phyloP scores from a whole-genome alignment of 2,888 invertebrate species.

The Pheosia gnoma region DNA sequence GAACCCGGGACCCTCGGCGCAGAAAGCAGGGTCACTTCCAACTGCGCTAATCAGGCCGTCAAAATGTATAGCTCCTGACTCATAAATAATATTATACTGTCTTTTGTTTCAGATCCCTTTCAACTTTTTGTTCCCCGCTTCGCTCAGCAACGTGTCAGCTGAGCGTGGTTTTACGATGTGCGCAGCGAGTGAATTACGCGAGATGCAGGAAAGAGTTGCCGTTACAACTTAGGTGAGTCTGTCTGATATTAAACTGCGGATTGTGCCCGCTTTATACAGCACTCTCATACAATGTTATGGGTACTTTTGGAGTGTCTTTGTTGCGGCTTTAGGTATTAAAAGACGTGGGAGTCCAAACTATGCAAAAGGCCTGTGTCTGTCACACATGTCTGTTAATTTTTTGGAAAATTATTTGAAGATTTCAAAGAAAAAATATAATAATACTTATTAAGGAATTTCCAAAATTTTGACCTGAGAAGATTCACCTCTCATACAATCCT shows the following conservation, averaged over 20 bases:
- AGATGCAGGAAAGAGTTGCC: constrained; percentile 60
- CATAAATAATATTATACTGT: neutral
- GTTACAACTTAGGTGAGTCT: constrained; percentile 58
- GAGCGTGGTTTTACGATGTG: constrained; percentile 55
- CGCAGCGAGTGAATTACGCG: constrained; percentile 58
- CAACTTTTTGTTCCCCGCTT: constrained; percentile 25
- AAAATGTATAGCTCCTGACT: neutral
- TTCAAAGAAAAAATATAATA: too few relatives aligned
- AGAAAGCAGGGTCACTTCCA: too few relatives aligned
- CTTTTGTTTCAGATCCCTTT: neutral
- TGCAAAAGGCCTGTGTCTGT: too few relatives aligned
- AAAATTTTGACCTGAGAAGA: too few relatives aligned
- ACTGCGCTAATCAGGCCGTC: too few relatives aligned
- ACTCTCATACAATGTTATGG: neutral
- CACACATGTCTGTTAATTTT: too few relatives aligned
- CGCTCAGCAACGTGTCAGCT: constrained; percentile 17
- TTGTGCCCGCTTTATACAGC: constrained; percentile 28
- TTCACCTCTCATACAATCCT: neutral
- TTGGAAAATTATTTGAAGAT: too few relatives aligned
- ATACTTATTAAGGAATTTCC: too few relatives aligned
- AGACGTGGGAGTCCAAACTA: too few relatives aligned
- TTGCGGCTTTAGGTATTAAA: neutral
- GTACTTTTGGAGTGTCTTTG: neutral
- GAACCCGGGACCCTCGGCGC: too few relatives aligned
- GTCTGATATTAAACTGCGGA: constrained; percentile 45